Percentiles rank a stretch among this genome's conserved stretches.
Conservation (phyloP, 2,888 invertebrate species). For the Stramonita haemastoma region DNA sequence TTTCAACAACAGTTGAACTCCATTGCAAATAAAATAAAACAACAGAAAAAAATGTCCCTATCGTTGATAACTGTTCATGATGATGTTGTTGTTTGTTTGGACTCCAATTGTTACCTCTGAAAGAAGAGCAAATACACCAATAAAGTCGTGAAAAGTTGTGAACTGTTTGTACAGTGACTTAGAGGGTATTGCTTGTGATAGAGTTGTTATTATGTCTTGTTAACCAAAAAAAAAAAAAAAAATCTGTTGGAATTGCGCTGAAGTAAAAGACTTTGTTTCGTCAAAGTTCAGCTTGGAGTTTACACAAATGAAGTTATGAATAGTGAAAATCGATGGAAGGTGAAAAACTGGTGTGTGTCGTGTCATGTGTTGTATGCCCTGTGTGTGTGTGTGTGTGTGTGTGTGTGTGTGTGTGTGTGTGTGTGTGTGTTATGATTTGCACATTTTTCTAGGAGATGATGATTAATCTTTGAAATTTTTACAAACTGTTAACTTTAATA, state of each 20-base stretch:
- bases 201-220: background rate
- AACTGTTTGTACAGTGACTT: slow-evolving; percentile 12
- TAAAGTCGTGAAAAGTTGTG: background rate
- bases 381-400: background rate
- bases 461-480: too few species aligned
- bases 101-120: background rate
- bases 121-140: background rate
- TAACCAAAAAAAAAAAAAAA: background rate
- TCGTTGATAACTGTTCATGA: background rate
- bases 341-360: too few species aligned
- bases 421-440: background rate
- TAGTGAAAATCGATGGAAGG: too few species aligned
- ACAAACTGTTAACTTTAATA: too few species aligned
- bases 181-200: slow-evolving; percentile 21
- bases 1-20: too few species aligned
- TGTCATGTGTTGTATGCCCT: background rate
- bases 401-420: slow-evolving; percentile 3
- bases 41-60: background rate
- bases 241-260: background rate
- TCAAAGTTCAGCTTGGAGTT: background rate
- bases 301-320: too few species aligned
- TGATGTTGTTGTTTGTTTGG: background rate
- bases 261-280: slow-evolving; percentile 20
- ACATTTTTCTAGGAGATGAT: too few species aligned
- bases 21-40: background rate